phyloP scores from a whole-genome alignment of 1,140 invertebrate species.

The Cardiocondyla obscurior region DNA sequence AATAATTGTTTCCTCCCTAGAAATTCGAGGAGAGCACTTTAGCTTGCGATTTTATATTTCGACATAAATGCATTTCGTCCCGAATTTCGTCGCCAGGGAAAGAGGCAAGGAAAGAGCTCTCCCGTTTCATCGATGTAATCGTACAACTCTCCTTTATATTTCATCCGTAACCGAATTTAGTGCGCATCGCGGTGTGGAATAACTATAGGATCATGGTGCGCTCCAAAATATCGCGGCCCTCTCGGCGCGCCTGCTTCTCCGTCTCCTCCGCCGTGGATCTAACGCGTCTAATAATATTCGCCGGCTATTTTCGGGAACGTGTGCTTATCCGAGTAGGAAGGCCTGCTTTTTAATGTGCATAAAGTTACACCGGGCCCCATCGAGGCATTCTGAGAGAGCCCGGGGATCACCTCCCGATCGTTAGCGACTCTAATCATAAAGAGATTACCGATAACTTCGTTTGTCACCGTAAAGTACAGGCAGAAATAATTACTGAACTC shows the following conservation, averaged over 20 bases:
- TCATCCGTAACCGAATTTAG: slow-evolving; percentile 59
- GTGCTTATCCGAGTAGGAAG: slow-evolving; percentile 69
- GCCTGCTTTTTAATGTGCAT: slow-evolving; percentile 51
- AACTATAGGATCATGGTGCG: slow-evolving; percentile 59
- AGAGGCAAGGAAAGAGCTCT: background rate
- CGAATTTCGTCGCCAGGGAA: background rate
- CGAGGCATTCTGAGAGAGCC: background rate
- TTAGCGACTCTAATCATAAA: background rate
- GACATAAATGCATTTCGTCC: background rate
- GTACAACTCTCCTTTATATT: slow-evolving; percentile 23
- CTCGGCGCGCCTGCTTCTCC: slow-evolving; percentile 37
- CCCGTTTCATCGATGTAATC: background rate
- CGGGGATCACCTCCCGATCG: background rate
- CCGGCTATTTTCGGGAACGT: slow-evolving; percentile 76
- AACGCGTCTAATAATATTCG: slow-evolving; percentile 79
- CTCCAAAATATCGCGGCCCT: slow-evolving; percentile 77
- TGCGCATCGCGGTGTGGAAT: slow-evolving; percentile 23
- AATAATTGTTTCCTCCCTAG: background rate
- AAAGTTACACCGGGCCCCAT: background rate
- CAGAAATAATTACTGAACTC: background rate
- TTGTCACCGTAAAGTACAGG: background rate
- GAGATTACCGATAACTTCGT: background rate
- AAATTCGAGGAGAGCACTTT: background rate
- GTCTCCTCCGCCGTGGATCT: slow-evolving; percentile 43
- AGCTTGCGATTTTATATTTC: too few relatives aligned